Evolutionary conservation across 1,140 invertebrate genomes (phyloP).

Genomic region (Drosophila nikananu): DNA sequence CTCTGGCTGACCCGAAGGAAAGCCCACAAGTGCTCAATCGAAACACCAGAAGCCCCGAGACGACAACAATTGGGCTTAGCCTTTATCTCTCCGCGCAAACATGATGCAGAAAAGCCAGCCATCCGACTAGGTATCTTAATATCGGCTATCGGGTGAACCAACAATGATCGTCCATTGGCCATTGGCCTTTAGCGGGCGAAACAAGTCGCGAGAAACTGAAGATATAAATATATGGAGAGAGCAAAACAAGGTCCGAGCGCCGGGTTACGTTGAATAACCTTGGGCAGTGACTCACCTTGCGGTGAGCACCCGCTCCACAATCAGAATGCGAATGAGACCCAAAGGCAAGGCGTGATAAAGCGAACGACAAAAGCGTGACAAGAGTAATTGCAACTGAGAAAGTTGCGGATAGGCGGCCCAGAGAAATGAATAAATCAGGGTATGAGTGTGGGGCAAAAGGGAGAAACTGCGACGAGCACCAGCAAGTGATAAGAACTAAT

Average conservation of each 20-base stretch:
- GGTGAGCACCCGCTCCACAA: slow-evolving; percentile 18
- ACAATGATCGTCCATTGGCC: slow-evolving; percentile 56
- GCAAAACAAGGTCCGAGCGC: slow-evolving; percentile 28
- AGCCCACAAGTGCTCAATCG: slow-evolving; percentile 29
- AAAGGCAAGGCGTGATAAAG: slow-evolving; percentile 26
- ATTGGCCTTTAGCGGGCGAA: slow-evolving; percentile 45
- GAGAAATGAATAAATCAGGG: slow-evolving; percentile 7
- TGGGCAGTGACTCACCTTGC: slow-evolving; percentile 56
- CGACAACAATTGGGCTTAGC: neutral
- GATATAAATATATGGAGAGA: slow-evolving; percentile 8
- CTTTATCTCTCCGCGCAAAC: slow-evolving; percentile 17
- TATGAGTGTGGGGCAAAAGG: neutral
- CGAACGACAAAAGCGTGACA: slow-evolving; percentile 13
- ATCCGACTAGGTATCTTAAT: slow-evolving; percentile 14
- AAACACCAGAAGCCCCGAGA: slow-evolving; percentile 33
- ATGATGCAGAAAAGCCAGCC: neutral
- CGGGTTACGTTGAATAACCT: slow-evolving; percentile 52
- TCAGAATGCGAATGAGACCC: slow-evolving; percentile 41
- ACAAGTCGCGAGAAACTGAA: slow-evolving; percentile 22
- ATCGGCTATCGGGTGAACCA: slow-evolving; percentile 45
- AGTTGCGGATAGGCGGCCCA: neutral
- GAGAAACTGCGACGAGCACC: neutral
- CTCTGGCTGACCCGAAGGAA: slow-evolving; percentile 13
- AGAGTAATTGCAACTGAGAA: slow-evolving; percentile 21
- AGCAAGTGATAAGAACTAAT: slow-evolving; percentile 8